These are phyloP conservation scores for Metellina segmentata DNA, from an alignment of 2,888 invertebrate species.

Conservation along the genomic window DNA sequence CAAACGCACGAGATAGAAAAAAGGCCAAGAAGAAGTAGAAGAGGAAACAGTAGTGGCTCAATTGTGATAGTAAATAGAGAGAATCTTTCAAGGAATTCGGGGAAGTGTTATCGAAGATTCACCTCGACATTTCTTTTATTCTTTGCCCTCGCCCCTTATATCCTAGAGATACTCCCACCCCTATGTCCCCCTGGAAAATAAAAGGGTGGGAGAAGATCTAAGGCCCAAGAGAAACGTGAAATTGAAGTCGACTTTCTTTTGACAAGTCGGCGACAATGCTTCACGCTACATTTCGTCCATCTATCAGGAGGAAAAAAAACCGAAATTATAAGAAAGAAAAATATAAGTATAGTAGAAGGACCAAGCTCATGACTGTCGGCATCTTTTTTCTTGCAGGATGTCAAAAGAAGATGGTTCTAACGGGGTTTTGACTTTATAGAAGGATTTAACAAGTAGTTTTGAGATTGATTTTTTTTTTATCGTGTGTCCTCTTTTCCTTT, in stretches of 20 bases:
- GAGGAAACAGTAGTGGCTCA: neutral
- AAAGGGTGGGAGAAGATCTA: conserved; percentile 16
- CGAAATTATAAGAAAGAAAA: conserved; percentile 21
- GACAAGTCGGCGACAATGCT: conserved; percentile 69
- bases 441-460: conserved; percentile 68
- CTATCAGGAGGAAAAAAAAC: conserved; percentile 55
- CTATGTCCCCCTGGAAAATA: conserved; percentile 27
- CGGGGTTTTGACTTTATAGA: conserved; percentile 69
- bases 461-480: conserved; percentile 27
- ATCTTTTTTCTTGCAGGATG: conserved; percentile 52
- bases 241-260: conserved; percentile 70
- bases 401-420: conserved; percentile 57
- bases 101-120: conserved; percentile 72
- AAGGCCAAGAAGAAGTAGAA: neutral
- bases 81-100: conserved; percentile 59
- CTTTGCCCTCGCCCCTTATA: neutral
- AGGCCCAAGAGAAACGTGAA: conserved; percentile 38
- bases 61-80: conserved; percentile 55
- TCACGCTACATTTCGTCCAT: conserved; percentile 73
- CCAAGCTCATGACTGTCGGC: conserved; percentile 59
- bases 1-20: conserved; percentile 11
- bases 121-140: conserved; percentile 48
- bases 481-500: neutral
- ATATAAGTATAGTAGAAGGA: neutral
- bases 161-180: neutral